Evolutionary conservation across 2,888 invertebrate genomes (phyloP).

Genomic region (Empis livida): DNA sequence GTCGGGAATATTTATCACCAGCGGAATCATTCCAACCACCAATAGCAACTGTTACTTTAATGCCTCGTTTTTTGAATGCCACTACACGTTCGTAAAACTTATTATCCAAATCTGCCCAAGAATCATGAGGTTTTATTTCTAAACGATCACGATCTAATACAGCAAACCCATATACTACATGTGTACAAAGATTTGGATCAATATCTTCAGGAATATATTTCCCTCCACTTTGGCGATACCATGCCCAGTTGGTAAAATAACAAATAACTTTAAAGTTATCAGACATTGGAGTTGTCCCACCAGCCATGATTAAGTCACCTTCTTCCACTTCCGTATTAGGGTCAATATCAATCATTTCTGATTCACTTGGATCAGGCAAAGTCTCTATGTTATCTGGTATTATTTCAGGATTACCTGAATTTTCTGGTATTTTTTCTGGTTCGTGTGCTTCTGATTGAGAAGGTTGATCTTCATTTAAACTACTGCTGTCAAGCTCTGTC

Average conservation of each 20-base stretch:
- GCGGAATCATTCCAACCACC: conserved; percentile 95
- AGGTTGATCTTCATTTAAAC: not conserved
- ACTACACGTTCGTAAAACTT: conserved; percentile 83
- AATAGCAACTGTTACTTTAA: conserved; percentile 74
- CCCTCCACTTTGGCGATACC: conserved; percentile 75
- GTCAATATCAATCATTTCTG: conserved; percentile 14
- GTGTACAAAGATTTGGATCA: conserved; percentile 75
- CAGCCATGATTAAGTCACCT: conserved; percentile 12
- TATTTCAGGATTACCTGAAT: conserved; percentile 8
- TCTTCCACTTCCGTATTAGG: conserved; percentile 24
- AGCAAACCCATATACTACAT: conserved; percentile 86
- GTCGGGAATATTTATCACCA: conserved; percentile 73
- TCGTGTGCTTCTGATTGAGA: conserved; percentile 8
- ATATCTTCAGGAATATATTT: conserved; percentile 74
- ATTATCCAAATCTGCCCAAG: conserved; percentile 82
- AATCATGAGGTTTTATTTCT: conserved; percentile 72
- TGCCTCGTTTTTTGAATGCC: conserved; percentile 53
- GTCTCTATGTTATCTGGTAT: conserved; percentile 21
- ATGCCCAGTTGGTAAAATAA: conserved; percentile 90
- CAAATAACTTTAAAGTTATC: conserved; percentile 66
- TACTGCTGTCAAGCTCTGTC: not conserved
- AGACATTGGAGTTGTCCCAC: conserved; percentile 3
- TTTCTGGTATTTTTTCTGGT: conserved; percentile 9
- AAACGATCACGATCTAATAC: conserved; percentile 63
- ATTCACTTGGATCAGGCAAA: conserved; percentile 4